Base-by-base conservation (phyloP, 2,113 vertebrate genomes). In the Rafetus swinhoei region DNA sequence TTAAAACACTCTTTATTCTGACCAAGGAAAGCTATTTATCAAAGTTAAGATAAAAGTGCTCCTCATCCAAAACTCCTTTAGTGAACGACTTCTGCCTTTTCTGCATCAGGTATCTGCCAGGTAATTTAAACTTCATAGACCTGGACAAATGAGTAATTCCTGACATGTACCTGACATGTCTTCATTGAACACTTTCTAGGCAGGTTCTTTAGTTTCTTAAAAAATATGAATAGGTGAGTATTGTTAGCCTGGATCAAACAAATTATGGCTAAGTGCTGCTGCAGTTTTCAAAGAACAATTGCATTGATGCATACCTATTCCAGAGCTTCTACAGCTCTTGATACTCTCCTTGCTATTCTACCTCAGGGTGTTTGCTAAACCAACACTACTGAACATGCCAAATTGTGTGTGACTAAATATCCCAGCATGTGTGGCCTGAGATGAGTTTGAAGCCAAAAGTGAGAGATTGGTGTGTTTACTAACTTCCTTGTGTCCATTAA, bases 11-110 rank as follows among this genome's bases (percentile, higher is more conserved):
- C 9, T 79, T 53, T 50, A 52, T 25, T 53, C 13, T 53, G 77
- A 62, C 90, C 35, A 7, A 54, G 80, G 69, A 19, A 53, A 89
- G 10, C 59, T 35, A 7, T 90, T 92, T 82, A 93, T 86, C 29
- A 53, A 72, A 83, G 21, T 2, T 25, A 59, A 59, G 87, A 9
- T 27, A 2, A 82, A 88, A 87, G 83, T 77, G 0, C 18, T 77
- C 81, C 57, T 85, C 9, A 57, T 1, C 86, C 12, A 2, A 5
- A 81, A 7, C 0, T 12, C 3, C 19, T 11, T 7, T 1, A 21
- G 39, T 53, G 50, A 53, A 79, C 29, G 29, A 79, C 25, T 29
- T 79, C 52, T 29, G 52, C 50, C 7, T 18, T 35, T 81, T 35
- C 0, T 2, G 0, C 35, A 52, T 32, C 2, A 35, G 11, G 22